Evolutionary conservation across 2,888 invertebrate genomes (phyloP), one percentile per base, ranked within the genome.

Genomic region (Gryllus longicercus): DNA sequence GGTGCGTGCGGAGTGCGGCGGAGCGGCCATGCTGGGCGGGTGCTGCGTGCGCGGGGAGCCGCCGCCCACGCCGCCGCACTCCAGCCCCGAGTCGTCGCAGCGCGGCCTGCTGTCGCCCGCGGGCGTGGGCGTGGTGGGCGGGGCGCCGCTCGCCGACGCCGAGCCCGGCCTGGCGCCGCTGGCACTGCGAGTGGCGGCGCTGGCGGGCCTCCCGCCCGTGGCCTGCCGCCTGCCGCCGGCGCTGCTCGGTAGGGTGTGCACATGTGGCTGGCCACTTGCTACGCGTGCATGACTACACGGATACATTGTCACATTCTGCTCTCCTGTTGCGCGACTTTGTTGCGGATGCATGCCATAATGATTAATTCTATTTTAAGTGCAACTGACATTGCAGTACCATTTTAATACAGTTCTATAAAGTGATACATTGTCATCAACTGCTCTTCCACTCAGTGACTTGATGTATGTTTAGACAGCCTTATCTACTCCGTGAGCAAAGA

Each of bases 11-110:
- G 21, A 21, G 21, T 21, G 21, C 21, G 23, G 74, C n/a, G 21
- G 78, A 21, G 12, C 86, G 80, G 84, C 85, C 82, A 63, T 63
- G 63, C n/a, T 63, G 63, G n/a, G 16, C 16, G 63, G 63, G 16
- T 14, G 16, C 8, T 63, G 63, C 63, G n/a, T 63, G 16, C 85
- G 79, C 81, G 85, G 80, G 84, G 85, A 83, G 84, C 85, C 79
- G 84, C 84, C 80, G 76, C 82, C 87, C 38, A 87, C 87, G 78
- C 86, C 87, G 51, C 87, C 87, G 2, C 87, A 87, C 79, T 87
- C 87, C 81, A 87, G 87, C 81, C 87, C 87, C 4, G 87, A 87
- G 83, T 51, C 21, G n/a, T 14, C 63, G 63, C 85, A 86, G 11
- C 86, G 84, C 76, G 79, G 79, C 12, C 76, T 79, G 76, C 76